A percentile compares a stretch with the other conserved stretches of the same genome.
phyloP scores from a whole-genome alignment of 2,797 vertebrate species.

The Limosa lapponica region DNA sequence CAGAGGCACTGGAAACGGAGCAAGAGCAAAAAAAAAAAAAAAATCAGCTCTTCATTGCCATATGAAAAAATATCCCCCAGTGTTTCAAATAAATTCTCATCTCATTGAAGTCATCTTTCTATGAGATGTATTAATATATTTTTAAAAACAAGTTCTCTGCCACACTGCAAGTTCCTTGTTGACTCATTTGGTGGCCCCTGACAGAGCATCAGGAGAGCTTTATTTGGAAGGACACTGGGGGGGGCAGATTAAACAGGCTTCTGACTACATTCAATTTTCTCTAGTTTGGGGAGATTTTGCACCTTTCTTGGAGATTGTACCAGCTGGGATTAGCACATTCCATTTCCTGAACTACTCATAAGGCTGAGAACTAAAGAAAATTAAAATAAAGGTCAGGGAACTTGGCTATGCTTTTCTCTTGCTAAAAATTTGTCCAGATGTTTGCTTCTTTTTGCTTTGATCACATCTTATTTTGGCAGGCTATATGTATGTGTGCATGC shows the following conservation, averaged over 20 bases:
- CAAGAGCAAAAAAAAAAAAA: background rate
- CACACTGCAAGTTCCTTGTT: conserved; percentile 6
- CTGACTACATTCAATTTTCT: conserved; percentile 57
- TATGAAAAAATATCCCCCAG: conserved; percentile 2
- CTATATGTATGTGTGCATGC: background rate
- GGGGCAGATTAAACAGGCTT: conserved; percentile 40
- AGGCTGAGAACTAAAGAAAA: conserved; percentile 70
- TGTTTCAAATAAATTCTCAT: conserved; percentile 49
- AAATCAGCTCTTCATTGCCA: background rate
- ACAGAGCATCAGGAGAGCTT: conserved; percentile 12
- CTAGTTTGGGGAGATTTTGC: conserved; percentile 51
- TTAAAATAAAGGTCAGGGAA: conserved; percentile 70
- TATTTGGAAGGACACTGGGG: conserved; percentile 33
- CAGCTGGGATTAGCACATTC: conserved; percentile 71
- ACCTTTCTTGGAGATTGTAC: conserved; percentile 60
- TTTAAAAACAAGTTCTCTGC: background rate
- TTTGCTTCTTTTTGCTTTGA: conserved; percentile 21
- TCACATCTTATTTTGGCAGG: conserved; percentile 23
- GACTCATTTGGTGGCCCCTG: conserved; percentile 15
- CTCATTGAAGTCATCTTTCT: conserved; percentile 27
- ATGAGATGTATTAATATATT: conserved; percentile 1
- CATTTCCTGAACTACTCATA: conserved; percentile 65
- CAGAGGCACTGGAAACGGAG: background rate
- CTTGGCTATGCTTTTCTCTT: conserved; percentile 47
- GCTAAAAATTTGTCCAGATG: conserved; percentile 54